Conservation (phyloP, 2,797 vertebrate genomes). For the Poeciliopsis paucimaculata region DNA sequence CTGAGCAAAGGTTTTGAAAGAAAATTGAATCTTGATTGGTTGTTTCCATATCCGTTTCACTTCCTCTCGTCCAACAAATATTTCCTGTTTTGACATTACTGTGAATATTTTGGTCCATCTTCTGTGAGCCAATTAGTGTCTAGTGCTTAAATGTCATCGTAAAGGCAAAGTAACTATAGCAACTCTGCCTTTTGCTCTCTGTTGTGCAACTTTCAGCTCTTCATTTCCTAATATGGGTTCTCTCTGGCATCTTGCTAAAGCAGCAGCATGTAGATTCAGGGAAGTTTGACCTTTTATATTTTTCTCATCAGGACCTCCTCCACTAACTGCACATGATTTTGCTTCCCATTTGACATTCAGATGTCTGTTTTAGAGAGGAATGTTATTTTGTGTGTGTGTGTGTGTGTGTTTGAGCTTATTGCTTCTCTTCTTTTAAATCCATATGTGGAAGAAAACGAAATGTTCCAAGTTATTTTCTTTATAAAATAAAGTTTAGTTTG, state of each 20-base stretch:
- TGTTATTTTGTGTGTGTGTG: background rate
- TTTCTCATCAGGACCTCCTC: background rate
- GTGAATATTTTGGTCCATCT: background rate
- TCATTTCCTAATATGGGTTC: background rate
- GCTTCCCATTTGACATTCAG: background rate
- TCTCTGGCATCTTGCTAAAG: background rate
- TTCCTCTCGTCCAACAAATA: background rate
- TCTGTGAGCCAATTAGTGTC: slow-evolving; percentile 1
- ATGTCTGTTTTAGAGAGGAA: background rate
- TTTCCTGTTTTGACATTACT: background rate
- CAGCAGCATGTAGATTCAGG: background rate
- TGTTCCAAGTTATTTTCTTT: background rate
- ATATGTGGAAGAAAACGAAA: background rate
- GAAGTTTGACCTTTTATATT: background rate
- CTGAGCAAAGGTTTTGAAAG: background rate
- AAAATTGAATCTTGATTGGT: background rate
- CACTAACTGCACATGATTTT: background rate
- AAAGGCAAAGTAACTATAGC: background rate
- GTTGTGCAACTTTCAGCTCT: background rate
- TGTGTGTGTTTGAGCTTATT: background rate
- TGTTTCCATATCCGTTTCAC: background rate
- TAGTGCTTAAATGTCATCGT: background rate
- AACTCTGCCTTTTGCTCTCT: background rate
- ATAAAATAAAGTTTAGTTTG: background rate
- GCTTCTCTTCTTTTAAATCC: background rate